A percentile compares a stretch with the other conserved stretches of the same genome.
These are phyloP conservation scores for Pachycephus smyrnensis DNA, from an alignment of 2,888 invertebrate genomes.

Conservation along the genomic window DNA sequence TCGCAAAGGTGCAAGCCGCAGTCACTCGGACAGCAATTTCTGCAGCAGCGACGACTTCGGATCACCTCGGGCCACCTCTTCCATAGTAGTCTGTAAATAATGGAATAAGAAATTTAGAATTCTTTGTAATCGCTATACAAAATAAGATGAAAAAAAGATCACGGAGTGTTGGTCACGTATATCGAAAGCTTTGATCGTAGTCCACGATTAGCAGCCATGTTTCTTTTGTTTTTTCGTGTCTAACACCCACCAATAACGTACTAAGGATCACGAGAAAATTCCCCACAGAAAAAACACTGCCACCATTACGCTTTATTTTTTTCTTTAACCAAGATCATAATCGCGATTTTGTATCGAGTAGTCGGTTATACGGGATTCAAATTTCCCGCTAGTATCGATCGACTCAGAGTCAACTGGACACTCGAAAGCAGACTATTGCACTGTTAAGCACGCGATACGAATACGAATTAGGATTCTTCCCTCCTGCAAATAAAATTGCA, in stretches of 20 bases:
- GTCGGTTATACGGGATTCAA: neutral
- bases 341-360: neutral
- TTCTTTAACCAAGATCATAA: too few species aligned
- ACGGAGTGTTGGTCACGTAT: neutral
- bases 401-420: neutral
- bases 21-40: conserved; percentile 87
- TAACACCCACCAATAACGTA: neutral
- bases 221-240: neutral
- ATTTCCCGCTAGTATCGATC: neutral
- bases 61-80: conserved; percentile 81
- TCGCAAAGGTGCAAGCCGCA: conserved; percentile 65
- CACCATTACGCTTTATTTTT: too few species aligned
- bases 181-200: conserved; percentile 1
- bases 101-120: conserved; percentile 5
- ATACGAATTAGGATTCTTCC: neutral
- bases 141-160: neutral
- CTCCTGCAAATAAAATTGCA: too few species aligned
- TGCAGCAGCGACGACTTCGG: conserved; percentile 85
- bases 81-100: conserved; percentile 77
- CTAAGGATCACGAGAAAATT: neutral
- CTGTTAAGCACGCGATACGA: neutral
- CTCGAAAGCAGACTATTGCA: neutral
- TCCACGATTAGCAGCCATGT: conserved; percentile 4
- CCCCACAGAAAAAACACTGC: too few species aligned
- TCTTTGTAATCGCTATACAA: neutral